A percentile compares a stretch with the other conserved stretches of the same genome.
Conservation (phyloP, 2,797 vertebrate species). For the Anomalospiza imberbis region DNA sequence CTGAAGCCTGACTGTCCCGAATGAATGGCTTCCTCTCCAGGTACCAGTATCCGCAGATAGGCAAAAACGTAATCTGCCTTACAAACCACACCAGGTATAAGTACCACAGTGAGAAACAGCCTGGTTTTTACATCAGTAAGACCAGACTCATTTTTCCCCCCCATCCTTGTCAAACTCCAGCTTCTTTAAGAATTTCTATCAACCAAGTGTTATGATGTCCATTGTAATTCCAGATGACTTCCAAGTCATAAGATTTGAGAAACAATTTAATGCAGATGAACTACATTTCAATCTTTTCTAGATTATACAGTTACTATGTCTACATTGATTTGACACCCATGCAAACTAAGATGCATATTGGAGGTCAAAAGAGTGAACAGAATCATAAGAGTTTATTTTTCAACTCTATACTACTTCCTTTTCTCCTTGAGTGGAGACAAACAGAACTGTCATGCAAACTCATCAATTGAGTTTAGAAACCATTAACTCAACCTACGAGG, state of each 20-base stretch:
- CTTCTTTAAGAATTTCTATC: background rate
- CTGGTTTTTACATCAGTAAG: background rate
- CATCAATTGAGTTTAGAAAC: constrained; percentile 53
- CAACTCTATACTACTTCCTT: background rate
- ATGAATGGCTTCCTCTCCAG: background rate
- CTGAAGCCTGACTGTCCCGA: background rate
- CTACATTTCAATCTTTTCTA: background rate
- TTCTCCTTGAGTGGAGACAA: constrained; percentile 54
- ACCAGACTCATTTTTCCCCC: background rate
- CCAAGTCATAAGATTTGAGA: background rate
- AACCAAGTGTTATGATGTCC: background rate
- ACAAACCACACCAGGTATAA: background rate
- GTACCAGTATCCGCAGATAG: background rate
- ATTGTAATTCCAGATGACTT: background rate
- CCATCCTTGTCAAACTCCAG: background rate
- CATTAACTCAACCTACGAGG: constrained; percentile 60
- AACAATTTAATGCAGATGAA: background rate
- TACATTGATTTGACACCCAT: background rate
- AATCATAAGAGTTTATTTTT: background rate
- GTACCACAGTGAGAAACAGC: background rate
- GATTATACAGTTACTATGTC: background rate
- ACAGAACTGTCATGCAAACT: constrained; percentile 16
- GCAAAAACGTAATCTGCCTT: background rate
- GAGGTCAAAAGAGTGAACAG: background rate
- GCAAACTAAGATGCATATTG: background rate